A percentile compares a stretch with the other conserved stretches of the same genome.
phyloP scores from a whole-genome alignment of 2,113 vertebrate genomes.

The Gymnogyps californianus region DNA sequence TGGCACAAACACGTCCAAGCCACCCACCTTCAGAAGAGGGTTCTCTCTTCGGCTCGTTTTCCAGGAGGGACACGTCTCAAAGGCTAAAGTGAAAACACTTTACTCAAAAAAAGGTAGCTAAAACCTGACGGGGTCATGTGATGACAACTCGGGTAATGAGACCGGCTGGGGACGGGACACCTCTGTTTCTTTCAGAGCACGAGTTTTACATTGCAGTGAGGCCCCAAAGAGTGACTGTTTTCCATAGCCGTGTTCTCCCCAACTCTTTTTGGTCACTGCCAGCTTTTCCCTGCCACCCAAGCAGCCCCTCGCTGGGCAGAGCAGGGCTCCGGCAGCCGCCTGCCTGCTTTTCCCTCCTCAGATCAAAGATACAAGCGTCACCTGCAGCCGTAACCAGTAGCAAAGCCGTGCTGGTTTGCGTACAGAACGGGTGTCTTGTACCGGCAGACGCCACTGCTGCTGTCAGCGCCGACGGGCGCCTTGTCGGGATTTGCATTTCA shows the following conservation, averaged over 20 bases:
- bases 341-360: neutral
- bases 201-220: neutral
- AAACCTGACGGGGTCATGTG: no score
- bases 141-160: fast-evolving
- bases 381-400: neutral
- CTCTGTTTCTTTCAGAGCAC: neutral
- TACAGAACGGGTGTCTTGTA: neutral
- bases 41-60: neutral
- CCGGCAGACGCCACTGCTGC: neutral
- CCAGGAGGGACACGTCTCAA: neutral
- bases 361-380: neutral
- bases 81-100: neutral
- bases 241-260: no score
- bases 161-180: neutral
- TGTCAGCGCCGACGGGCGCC: neutral
- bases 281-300: neutral
- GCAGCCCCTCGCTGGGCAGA: neutral
- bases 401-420: neutral
- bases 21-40: neutral
- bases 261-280: neutral
- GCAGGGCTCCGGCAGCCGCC: neutral
- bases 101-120: neutral
- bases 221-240: neutral
- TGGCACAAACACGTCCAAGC: no score
- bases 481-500: neutral